phyloP scores from a whole-genome alignment of 2,888 invertebrate genomes.

The Troides aeacus region DNA sequence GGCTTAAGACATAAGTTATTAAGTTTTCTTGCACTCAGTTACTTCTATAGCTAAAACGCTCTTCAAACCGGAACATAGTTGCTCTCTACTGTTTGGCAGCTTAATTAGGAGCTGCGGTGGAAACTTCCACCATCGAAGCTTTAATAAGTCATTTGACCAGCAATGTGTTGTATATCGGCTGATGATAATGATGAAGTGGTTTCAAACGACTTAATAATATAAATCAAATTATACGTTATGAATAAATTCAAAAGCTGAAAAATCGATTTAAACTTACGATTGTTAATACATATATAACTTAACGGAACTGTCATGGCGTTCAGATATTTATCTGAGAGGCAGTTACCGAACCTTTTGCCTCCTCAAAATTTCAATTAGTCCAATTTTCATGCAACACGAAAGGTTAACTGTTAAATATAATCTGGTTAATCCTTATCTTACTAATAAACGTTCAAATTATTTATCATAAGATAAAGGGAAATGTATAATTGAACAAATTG shows the following conservation, averaged over 20 bases:
- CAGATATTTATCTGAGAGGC: conserved; percentile 21
- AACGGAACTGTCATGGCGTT: conserved; percentile 20
- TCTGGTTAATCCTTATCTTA: conserved; percentile 21
- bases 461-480: not conserved
- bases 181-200: not conserved
- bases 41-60: too few species aligned
- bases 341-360: conserved; percentile 12
- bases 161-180: too few species aligned
- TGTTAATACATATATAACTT: conserved; percentile 18
- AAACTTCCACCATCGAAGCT: too few species aligned
- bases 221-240: not conserved
- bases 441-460: conserved; percentile 15
- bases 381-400: conserved; percentile 10
- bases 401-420: conserved; percentile 16
- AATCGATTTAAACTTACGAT: conserved; percentile 13
- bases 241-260: conserved; percentile 12
- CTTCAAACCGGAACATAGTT: too few species aligned
- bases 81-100: too few species aligned
- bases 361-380: conserved; percentile 25
- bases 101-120: too few species aligned
- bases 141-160: too few species aligned
- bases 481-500: not conserved
- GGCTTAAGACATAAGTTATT: too few species aligned
- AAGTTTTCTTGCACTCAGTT: too few species aligned
- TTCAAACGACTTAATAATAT: not conserved